Conservation (phyloP, 2,797 vertebrate species). For the Pipistrellus kuhlii region DNA sequence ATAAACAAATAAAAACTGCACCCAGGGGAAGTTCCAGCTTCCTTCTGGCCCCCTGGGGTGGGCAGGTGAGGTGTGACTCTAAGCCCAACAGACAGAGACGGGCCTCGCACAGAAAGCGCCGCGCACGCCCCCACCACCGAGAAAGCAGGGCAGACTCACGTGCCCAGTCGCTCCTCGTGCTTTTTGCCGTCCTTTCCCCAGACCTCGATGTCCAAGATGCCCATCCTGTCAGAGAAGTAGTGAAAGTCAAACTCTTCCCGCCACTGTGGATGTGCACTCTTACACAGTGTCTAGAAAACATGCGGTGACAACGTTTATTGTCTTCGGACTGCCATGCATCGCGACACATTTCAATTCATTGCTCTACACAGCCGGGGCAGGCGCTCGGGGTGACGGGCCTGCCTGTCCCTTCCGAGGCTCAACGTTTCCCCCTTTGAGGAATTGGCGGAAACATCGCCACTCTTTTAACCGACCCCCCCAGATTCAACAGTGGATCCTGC, state of each 20-base stretch:
- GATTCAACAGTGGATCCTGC: neutral
- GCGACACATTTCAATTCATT: conserved; percentile 75
- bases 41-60: neutral
- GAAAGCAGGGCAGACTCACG: conserved; percentile 89
- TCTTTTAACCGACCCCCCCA: neutral
- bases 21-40: neutral
- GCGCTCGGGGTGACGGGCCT: too few species aligned
- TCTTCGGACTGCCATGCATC: conserved; percentile 81
- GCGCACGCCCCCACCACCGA: neutral
- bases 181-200: conserved; percentile 95
- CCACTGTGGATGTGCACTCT: conserved; percentile 98
- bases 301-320: conserved; percentile 89
- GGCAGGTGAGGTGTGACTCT: neutral
- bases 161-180: conserved; percentile 94
- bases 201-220: conserved; percentile 95
- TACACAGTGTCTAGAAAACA: conserved; percentile 95
- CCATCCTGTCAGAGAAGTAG: conserved; percentile 96
- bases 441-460: neutral
- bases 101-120: neutral
- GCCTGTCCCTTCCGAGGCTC: neutral
- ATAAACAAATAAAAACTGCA: neutral
- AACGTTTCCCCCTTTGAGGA: neutral
- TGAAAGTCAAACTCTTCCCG: conserved; percentile 99
- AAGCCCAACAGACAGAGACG: neutral
- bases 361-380: too few species aligned